Percentiles rank a stretch among this genome's conserved stretches.
Conservation (phyloP, 2,113 vertebrate genomes). For the Gracilinanus agilis region DNA sequence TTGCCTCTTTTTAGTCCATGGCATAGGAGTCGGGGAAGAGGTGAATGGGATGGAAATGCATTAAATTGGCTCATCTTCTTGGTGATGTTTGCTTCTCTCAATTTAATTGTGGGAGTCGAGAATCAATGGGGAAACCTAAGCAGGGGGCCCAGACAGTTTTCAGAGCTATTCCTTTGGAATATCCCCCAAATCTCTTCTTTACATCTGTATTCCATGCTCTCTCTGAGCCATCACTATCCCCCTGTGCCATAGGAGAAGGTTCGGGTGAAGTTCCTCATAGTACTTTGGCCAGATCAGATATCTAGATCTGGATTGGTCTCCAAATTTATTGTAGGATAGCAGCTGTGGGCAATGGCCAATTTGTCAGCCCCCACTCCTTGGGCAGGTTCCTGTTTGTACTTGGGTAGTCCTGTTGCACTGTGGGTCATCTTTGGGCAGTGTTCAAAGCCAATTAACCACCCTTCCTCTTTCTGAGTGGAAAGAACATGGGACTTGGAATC, state of each 20-base stretch:
- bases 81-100: neutral
- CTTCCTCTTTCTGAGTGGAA: neutral
- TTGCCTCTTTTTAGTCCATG: neutral
- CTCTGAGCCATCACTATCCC: neutral
- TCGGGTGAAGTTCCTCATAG: neutral
- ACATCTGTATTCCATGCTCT: neutral
- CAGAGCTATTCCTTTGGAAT: neutral
- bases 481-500: neutral
- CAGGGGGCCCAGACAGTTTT: neutral
- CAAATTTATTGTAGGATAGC: neutral
- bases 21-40: neutral
- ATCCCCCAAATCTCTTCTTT: neutral
- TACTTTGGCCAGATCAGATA: neutral
- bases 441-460: neutral
- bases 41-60: neutral
- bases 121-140: neutral
- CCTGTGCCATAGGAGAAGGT: neutral
- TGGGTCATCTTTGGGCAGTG: neutral
- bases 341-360: neutral
- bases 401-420: neutral
- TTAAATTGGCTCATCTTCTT: neutral
- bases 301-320: neutral
- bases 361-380: neutral
- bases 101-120: neutral
- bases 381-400: neutral